These are phyloP conservation scores for Cephalotes varians DNA, from an alignment of 2,888 invertebrate genomes.

Conservation along the genomic window DNA sequence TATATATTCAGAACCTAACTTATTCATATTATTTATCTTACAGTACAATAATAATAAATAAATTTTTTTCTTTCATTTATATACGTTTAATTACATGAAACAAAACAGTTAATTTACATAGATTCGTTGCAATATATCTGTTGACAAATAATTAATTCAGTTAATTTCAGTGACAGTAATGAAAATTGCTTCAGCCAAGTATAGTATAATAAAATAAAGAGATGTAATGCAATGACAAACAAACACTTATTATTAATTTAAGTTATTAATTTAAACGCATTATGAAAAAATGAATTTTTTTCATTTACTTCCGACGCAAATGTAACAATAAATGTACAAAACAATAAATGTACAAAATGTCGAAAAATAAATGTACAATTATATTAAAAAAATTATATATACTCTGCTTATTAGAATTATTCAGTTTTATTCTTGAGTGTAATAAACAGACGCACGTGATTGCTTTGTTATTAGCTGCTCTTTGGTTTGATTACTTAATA, in stretches of 20 bases:
- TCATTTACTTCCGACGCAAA: background rate
- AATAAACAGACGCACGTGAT: background rate
- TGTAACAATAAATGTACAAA: no score
- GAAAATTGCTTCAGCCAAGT: constrained; percentile 45
- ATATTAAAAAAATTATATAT: background rate
- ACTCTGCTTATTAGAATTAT: background rate
- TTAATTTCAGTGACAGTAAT: constrained; percentile 61
- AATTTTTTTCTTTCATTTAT: constrained; percentile 50
- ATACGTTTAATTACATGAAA: constrained; percentile 47
- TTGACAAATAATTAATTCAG: constrained; percentile 58
- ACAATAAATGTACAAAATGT: no score
- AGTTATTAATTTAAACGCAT: background rate
- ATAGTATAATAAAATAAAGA: no score
- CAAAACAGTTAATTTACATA: constrained; percentile 68
- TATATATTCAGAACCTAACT: no score
- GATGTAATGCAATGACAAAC: no score
- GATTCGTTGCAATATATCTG: constrained; percentile 61
- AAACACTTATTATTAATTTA: no score
- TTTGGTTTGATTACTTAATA: background rate
- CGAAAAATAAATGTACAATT: background rate
- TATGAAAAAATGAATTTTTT: constrained; percentile 4
- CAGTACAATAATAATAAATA: constrained; percentile 56
- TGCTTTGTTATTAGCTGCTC: background rate
- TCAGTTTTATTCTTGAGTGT: background rate
- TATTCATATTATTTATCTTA: no score